These are phyloP conservation scores for Ecdyonurus torrentis DNA, from an alignment of 2,888 invertebrate species.

Conservation along the genomic window DNA sequence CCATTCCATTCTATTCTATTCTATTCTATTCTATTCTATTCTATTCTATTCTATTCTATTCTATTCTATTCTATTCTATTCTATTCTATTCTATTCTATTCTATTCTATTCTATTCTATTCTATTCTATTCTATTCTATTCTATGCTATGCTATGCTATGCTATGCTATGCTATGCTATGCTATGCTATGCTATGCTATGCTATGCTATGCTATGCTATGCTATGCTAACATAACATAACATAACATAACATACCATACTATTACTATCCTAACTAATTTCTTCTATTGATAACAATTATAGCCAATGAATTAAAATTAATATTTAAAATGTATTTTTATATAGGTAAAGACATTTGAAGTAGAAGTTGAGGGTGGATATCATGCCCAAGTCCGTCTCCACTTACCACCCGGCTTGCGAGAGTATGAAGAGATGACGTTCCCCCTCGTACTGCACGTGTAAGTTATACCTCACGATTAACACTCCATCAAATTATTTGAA, in stretches of 20 bases:
- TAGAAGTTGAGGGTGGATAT: constrained; percentile 46
- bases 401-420: constrained; percentile 66
- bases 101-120: not conserved
- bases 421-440: constrained; percentile 64
- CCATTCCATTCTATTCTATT: not conserved
- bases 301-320: not conserved
- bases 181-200: not conserved
- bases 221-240: not conserved
- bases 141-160: not conserved
- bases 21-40: not conserved
- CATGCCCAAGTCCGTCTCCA: constrained; percentile 59
- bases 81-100: not conserved
- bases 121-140: not conserved
- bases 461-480: constrained; percentile 28
- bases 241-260: not conserved
- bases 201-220: not conserved
- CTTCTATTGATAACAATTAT: not conserved
- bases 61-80: not conserved
- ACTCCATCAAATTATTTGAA: no score
- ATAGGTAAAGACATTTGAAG: constrained; percentile 29
- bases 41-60: not conserved
- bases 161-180: not conserved
- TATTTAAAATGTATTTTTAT: constrained; percentile 17
- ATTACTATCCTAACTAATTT: not conserved
- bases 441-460: constrained; percentile 73